A percentile compares a stretch with the other conserved stretches of the same genome.
Evolutionary conservation across 2,113 vertebrate genomes (phyloP).

Genomic region (Mungos mungo): DNA sequence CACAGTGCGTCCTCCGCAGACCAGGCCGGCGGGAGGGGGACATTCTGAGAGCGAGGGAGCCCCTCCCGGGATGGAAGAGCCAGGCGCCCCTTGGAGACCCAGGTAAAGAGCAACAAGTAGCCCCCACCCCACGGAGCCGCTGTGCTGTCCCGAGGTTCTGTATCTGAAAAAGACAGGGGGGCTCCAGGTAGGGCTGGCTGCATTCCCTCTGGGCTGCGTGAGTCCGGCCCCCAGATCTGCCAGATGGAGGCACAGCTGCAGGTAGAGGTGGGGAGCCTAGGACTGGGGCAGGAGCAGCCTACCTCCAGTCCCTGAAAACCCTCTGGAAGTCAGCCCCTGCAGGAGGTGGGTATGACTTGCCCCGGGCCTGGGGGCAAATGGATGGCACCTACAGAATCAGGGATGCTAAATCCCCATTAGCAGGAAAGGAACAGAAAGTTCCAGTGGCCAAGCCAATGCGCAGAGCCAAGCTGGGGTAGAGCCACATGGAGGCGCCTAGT

Average conservation of each 20-base stretch:
- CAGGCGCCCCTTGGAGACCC: neutral
- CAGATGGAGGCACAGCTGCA: constrained; percentile 75
- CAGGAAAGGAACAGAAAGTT: constrained; percentile 10
- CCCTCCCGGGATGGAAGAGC: neutral
- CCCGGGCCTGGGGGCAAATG: neutral
- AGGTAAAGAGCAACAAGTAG: constrained; percentile 70
- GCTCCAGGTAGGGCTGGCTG: constrained; percentile 42
- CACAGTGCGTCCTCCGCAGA: neutral
- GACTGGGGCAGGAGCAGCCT: neutral
- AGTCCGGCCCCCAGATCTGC: constrained; percentile 44
- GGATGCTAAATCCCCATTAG: neutral
- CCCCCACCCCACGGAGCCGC: neutral
- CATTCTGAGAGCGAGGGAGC: neutral
- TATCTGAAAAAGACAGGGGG: constrained; percentile 48
- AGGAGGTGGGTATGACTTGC: constrained; percentile 25
- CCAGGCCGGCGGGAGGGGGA: neutral
- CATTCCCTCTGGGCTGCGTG: neutral
- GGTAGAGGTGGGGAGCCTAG: constrained; percentile 45
- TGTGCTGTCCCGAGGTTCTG: neutral
- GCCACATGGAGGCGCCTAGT: neutral
- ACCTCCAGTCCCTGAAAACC: constrained; percentile 52
- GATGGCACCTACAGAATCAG: neutral
- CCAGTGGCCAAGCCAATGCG: neutral
- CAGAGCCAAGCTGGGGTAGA: neutral
- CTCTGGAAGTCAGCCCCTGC: neutral